These are phyloP conservation scores for Aldrovandia affinis DNA, from an alignment of 2,797 vertebrate species.

Conservation along the genomic window DNA sequence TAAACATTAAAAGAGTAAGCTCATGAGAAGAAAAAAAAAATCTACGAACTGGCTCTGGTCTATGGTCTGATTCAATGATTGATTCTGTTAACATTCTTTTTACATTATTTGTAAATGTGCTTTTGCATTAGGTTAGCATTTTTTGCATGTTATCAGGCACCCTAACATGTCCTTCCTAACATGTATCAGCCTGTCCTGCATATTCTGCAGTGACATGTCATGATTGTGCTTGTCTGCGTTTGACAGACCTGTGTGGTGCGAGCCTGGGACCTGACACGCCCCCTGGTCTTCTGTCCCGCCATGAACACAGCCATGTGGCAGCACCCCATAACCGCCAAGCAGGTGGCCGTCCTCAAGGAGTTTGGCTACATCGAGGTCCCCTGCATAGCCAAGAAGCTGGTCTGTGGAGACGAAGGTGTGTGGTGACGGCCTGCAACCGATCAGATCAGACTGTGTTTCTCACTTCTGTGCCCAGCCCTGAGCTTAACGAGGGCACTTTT, in stretches of 20 bases:
- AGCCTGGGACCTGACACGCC: slow-evolving; percentile 88
- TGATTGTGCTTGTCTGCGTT: slow-evolving; percentile 6
- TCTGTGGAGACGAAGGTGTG: slow-evolving; percentile 95
- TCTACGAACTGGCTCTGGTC: no score
- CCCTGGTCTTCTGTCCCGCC: slow-evolving; percentile 93
- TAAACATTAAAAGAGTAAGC: no score
- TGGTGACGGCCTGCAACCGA: slow-evolving; percentile 11
- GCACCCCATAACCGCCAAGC: slow-evolving; percentile 88
- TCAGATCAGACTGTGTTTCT: neutral
- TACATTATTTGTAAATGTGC: no score
- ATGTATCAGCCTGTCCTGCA: neutral
- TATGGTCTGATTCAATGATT: no score
- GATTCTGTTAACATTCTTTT: no score
- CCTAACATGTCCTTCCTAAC: neutral
- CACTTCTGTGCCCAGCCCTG: neutral
- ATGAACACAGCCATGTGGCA: slow-evolving; percentile 99
- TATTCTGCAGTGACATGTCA: neutral
- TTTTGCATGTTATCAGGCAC: no score
- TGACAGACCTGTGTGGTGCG: slow-evolving; percentile 90
- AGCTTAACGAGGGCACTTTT: neutral
- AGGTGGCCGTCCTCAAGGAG: slow-evolving; percentile 79
- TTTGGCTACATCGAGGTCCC: slow-evolving; percentile 92
- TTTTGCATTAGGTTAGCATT: no score
- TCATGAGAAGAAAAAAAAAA: no score
- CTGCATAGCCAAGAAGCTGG: slow-evolving; percentile 88